Evolutionary conservation across 2,797 vertebrate genomes (phyloP), one percentile per base, ranked within the genome.

Genomic region (Aldrovandia affinis): DNA sequence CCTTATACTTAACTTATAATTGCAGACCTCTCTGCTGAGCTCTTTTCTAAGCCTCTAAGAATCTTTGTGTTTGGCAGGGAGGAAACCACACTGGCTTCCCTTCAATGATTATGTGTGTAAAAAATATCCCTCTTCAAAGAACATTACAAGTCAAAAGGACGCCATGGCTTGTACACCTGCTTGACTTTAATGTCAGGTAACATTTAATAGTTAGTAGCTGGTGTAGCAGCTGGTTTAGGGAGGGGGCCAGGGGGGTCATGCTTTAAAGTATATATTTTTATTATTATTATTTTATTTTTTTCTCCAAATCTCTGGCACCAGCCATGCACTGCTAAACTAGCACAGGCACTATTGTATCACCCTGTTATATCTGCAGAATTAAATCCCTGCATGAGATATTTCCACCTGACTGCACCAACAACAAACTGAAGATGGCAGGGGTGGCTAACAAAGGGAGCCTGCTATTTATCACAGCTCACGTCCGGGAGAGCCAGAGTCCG

Each of bases 401-500:
- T 88, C 87, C 80, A 70, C 61, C 82, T 81, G 81, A 36, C 83
- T 89, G 89, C 88, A 39, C 39, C n/a, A 44, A 44, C 36, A 47
- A n/a, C 59, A 47, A 47, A 89, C 86, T 87, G 70, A 89, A 89
- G 75, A 3, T 81, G 88, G 85, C 83, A 82, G 44, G 14, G 50
- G 54, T 30, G 33, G 18, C 28, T 61, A 83, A 73, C 14, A 70
- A 42, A 85, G 47, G 81, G 63, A 50, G 73, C 81, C 87, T 78
- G 83, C 89, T 84, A 86, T 89, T 89, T 84, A 87, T 78, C 47
- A 36, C 52, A 52, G 87, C 52, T 33, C 85, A 89, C 84, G 83
- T 88, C 86, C 82, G 82, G 78, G 88, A 88, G 88, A 87, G 73
- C 88, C 89, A 85, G 78, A 73, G 86, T 88, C 88, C 70, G 82